phyloP scores from a whole-genome alignment of 1,140 invertebrate genomes.

The Drosophila grimshawi region DNA sequence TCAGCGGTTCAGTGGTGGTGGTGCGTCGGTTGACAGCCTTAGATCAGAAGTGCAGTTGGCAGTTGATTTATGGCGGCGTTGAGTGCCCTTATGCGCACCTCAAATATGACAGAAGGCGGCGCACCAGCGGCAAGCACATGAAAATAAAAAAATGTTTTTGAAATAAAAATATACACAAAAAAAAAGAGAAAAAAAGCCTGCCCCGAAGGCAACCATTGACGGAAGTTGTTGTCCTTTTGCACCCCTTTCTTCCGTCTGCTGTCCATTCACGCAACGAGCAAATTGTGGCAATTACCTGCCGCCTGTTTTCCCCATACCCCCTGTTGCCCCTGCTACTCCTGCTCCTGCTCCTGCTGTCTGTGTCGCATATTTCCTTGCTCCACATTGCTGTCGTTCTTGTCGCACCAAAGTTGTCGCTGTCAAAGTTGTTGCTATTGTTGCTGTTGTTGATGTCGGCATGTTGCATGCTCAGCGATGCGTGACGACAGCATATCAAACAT shows the following conservation, averaged over 20 bases:
- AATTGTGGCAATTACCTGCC: conserved; percentile 77
- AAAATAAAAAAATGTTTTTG: conserved; percentile 13
- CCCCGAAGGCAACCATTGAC: conserved; percentile 31
- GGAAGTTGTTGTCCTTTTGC: conserved; percentile 73
- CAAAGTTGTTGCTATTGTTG: not conserved
- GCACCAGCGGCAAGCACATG: conserved; percentile 32
- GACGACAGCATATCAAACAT: conserved; percentile 76
- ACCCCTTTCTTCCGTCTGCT: conserved; percentile 26
- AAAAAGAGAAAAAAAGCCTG: conserved; percentile 20
- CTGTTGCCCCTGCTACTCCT: not conserved
- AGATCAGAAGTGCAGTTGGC: conserved; percentile 69
- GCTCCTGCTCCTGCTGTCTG: conserved; percentile 8
- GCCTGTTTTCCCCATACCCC: not conserved
- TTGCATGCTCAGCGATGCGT: conserved; percentile 77
- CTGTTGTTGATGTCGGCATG: conserved; percentile 24
- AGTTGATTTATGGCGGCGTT: conserved; percentile 82
- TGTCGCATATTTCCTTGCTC: conserved; percentile 56
- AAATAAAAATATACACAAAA: conserved; percentile 10
- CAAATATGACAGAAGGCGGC: conserved; percentile 78
- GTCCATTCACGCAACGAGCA: conserved; percentile 78
- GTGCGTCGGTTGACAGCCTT: conserved; percentile 61
- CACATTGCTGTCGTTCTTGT: conserved; percentile 50
- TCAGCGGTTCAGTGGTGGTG: conserved; percentile 11
- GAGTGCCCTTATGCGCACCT: conserved; percentile 81
- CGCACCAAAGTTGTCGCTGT: conserved; percentile 7